phyloP scores from a whole-genome alignment of 2,113 vertebrate species.

The Seriola dumerili region DNA sequence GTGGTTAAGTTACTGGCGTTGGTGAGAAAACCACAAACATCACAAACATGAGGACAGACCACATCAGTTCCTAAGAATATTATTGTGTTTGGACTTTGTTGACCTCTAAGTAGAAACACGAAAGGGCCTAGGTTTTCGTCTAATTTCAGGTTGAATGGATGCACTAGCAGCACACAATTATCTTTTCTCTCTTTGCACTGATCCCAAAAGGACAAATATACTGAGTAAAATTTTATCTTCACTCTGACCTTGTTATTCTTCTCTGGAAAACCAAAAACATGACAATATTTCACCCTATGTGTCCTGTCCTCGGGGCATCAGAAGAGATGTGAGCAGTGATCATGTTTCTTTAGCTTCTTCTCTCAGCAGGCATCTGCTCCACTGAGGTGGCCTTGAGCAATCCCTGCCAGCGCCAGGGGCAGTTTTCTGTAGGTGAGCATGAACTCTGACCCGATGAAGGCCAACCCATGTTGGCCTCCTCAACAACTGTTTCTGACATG shows the following conservation, averaged over 20 bases:
- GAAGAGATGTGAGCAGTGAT: slow-evolving; percentile 53
- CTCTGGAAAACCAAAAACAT: slow-evolving; percentile 40
- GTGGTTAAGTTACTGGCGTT: slow-evolving; percentile 8
- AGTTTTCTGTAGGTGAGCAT: slow-evolving; percentile 35
- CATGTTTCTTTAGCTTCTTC: slow-evolving; percentile 61
- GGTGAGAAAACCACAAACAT: slow-evolving; percentile 17
- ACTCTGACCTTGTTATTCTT: slow-evolving; percentile 38
- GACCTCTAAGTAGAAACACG: neutral
- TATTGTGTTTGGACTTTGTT: neutral
- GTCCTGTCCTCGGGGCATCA: slow-evolving; percentile 41
- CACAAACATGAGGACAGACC: neutral
- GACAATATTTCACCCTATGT: slow-evolving; percentile 54
- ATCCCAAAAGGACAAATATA: slow-evolving; percentile 18
- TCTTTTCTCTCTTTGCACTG: neutral
- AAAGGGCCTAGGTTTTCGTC: neutral
- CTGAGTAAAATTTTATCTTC: slow-evolving; percentile 11
- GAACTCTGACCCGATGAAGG: slow-evolving; percentile 51
- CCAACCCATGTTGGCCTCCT: slow-evolving; percentile 32
- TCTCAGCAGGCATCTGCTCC: slow-evolving; percentile 56
- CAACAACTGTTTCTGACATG: neutral
- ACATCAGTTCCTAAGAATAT: slow-evolving; percentile 6
- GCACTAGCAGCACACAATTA: neutral
- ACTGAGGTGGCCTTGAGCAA: slow-evolving; percentile 49
- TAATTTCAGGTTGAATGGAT: slow-evolving; percentile 17
- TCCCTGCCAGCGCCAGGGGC: slow-evolving; percentile 31